These are phyloP conservation scores for Tenthredo amoena DNA, from an alignment of 2,888 invertebrate species.

Conservation along the genomic window DNA sequence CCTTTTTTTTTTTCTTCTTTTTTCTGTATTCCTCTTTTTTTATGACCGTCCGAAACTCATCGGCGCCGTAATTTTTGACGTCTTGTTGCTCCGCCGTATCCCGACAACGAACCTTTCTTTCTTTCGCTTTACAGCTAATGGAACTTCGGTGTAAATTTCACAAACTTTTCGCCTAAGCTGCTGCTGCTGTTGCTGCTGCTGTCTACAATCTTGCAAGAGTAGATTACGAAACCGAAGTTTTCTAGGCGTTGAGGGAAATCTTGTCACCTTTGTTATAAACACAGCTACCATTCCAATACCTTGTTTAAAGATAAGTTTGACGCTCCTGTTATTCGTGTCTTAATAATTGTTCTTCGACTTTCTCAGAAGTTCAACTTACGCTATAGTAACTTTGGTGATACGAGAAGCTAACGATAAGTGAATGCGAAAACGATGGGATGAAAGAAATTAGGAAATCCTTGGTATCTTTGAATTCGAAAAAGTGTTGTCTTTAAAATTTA, in stretches of 20 bases:
- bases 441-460: not conserved
- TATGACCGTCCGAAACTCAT: slow-evolving; percentile 26
- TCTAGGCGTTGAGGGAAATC: slow-evolving; percentile 28
- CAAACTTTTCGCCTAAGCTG: not conserved
- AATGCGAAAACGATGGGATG: not conserved
- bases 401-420: too few relatives aligned
- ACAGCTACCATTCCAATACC: not conserved
- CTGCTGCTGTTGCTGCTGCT: not conserved
- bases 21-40: not conserved
- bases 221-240: not conserved
- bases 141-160: slow-evolving; percentile 48
- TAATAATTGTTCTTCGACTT: not conserved
- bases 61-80: slow-evolving; percentile 30
- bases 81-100: not conserved
- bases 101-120: slow-evolving; percentile 7
- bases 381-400: too few relatives aligned
- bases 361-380: not conserved
- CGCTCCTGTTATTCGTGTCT: not conserved
- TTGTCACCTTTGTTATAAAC: slow-evolving; percentile 18
- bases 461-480: not conserved
- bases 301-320: slow-evolving; percentile 25
- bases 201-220: not conserved
- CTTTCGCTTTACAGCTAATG: slow-evolving; percentile 26
- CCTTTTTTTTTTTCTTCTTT: not conserved
- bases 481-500: not conserved